A percentile compares a stretch with the other conserved stretches of the same genome.
These are phyloP conservation scores for Syngnathus floridae DNA, from an alignment of 2,113 vertebrate species.

Conservation along the genomic window DNA sequence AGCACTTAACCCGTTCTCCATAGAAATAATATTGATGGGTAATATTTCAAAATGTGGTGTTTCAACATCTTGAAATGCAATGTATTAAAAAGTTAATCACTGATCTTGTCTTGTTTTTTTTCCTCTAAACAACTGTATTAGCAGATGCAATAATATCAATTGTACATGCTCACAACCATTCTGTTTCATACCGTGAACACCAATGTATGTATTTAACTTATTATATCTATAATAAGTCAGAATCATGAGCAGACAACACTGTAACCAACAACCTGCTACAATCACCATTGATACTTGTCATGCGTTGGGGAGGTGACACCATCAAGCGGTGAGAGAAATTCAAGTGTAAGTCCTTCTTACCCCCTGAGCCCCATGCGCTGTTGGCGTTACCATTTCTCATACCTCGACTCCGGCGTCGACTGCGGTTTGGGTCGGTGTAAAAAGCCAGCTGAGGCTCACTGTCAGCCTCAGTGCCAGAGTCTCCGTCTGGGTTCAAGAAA, in stretches of 20 bases:
- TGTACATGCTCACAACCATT: conserved; percentile 50
- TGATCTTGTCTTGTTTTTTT: conserved; percentile 42
- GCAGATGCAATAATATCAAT: conserved; percentile 46
- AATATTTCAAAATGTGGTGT: conserved; percentile 45
- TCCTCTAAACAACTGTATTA: conserved; percentile 42
- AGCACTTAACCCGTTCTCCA: conserved; percentile 13
- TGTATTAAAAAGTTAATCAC: conserved; percentile 2
- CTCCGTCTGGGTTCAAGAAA: conserved; percentile 95
- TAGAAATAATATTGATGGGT: conserved; percentile 53
- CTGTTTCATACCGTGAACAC: conserved; percentile 3
- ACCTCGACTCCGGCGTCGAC: conserved; percentile 92
- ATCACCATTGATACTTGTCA: conserved; percentile 48
- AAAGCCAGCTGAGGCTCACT: conserved; percentile 97
- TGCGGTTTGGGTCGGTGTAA: conserved; percentile 95
- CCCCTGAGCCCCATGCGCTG: conserved; percentile 77
- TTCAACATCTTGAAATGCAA: conserved; percentile 10
- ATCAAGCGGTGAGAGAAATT: conserved; percentile 40
- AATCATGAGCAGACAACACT: conserved; percentile 36
- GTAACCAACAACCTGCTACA: conserved; percentile 29
- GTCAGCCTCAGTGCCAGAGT: conserved; percentile 92
- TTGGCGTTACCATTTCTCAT: conserved; percentile 74
- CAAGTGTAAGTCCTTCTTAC: conserved; percentile 68
- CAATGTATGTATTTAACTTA: neutral
- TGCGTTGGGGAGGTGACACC: conserved; percentile 48
- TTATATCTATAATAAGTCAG: conserved; percentile 8